Evolutionary conservation across 2,797 vertebrate species (phyloP).

Genomic region (Xyrichtys novacula): DNA sequence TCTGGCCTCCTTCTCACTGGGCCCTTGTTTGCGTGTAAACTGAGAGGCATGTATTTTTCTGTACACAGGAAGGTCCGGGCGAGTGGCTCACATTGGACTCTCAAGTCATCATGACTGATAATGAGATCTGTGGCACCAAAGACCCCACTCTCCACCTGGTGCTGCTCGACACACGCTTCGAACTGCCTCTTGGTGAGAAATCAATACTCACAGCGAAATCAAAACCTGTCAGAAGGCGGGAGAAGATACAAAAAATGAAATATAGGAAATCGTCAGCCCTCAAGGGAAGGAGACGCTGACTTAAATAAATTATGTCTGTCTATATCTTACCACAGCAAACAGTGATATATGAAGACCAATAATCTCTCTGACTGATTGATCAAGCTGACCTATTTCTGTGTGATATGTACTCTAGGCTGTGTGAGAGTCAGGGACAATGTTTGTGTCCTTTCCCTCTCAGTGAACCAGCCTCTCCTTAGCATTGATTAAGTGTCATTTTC

Average conservation of each 20-base stretch:
- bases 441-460: conserved; percentile 48
- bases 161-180: conserved; percentile 95
- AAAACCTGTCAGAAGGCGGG: conserved; percentile 17
- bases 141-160: conserved; percentile 96
- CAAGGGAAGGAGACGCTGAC: neutral
- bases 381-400: conserved; percentile 57
- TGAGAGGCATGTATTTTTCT: conserved; percentile 18
- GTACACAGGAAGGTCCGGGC: conserved; percentile 92
- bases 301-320: conserved; percentile 37
- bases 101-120: conserved; percentile 97
- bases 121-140: conserved; percentile 98
- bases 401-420: conserved; percentile 25
- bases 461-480: conserved; percentile 58
- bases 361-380: conserved; percentile 54
- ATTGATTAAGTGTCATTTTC: conserved; percentile 78
- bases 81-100: conserved; percentile 97
- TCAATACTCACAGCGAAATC: conserved; percentile 29
- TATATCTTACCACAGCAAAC: conserved; percentile 37
- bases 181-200: conserved; percentile 92
- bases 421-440: conserved; percentile 24
- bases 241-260: conserved; percentile 28
- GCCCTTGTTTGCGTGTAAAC: neutral
- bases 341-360: conserved; percentile 52
- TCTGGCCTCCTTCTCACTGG: conserved; percentile 1
- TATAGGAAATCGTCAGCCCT: conserved; percentile 39